phyloP scores from a whole-genome alignment of 1,140 invertebrate genomes.

The Pectinophora gossypiella region DNA sequence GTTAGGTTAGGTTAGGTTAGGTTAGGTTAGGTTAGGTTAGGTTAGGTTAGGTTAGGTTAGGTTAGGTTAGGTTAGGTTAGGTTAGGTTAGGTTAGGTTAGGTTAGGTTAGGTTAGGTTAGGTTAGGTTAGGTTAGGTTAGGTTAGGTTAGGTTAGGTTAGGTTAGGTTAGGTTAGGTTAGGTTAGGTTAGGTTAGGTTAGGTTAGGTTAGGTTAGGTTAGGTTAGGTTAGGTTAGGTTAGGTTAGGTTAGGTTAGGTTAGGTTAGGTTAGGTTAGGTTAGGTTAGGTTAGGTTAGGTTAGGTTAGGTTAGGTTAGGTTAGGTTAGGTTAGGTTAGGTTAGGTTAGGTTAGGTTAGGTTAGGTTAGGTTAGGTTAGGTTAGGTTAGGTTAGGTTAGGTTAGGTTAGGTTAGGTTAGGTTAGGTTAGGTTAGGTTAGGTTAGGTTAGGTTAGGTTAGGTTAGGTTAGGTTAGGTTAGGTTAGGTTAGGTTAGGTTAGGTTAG shows the following conservation, averaged over 20 bases:
- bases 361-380: constrained; percentile 5
- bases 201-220: constrained; percentile 17
- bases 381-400: constrained; percentile 10
- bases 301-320: constrained; percentile 21
- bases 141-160: constrained; percentile 33
- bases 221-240: constrained; percentile 21
- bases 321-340: constrained; percentile 29
- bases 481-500: constrained; percentile 32
- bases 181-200: constrained; percentile 21
- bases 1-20: constrained; percentile 19
- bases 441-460: constrained; percentile 16
- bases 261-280: constrained; percentile 22
- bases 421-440: constrained; percentile 18
- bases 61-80: constrained; percentile 10
- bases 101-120: constrained; percentile 26
- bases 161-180: constrained; percentile 27
- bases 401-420: constrained; percentile 24
- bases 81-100: constrained; percentile 27
- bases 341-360: constrained; percentile 28
- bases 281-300: constrained; percentile 21
- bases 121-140: constrained; percentile 28
- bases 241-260: constrained; percentile 24
- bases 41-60: constrained; percentile 14
- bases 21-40: constrained; percentile 19
- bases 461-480: constrained; percentile 30